Percentiles rank a stretch among this genome's conserved stretches.
phyloP scores from a whole-genome alignment of 1,140 invertebrate genomes.

The Trichonephila inaurata region DNA sequence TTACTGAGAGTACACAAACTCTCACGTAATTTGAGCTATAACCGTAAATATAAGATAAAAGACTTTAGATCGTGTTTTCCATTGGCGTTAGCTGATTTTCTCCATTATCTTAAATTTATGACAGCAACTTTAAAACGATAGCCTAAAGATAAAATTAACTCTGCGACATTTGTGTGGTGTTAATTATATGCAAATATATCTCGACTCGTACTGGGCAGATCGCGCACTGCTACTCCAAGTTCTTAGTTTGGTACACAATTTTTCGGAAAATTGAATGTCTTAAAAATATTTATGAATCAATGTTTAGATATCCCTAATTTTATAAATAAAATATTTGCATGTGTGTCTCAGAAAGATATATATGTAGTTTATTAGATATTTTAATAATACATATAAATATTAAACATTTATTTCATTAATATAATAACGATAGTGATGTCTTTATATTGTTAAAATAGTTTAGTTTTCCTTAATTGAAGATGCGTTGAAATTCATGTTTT shows the following conservation, averaged over 20 bases:
- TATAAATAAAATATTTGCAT: neutral
- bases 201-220: neutral
- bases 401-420: no score
- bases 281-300: neutral
- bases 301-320: neutral
- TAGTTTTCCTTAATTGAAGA: no score
- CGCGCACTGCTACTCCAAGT: neutral
- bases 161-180: neutral
- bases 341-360: no score
- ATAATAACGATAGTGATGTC: no score
- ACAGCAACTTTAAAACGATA: neutral
- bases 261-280: no score
- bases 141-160: slow-evolving; percentile 11
- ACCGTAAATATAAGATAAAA: neutral
- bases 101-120: slow-evolving; percentile 3
- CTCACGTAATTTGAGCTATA: neutral
- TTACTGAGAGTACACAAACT: neutral
- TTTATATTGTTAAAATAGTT: no score
- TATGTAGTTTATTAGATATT: no score
- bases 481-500: no score
- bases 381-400: no score
- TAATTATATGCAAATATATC: slow-evolving; percentile 43
- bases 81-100: neutral
- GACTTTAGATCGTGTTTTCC: neutral
- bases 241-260: neutral